A percentile compares a stretch with the other conserved stretches of the same genome.
These are phyloP conservation scores for Stenurella melanura DNA, from an alignment of 2,888 invertebrate species.

Conservation along the genomic window DNA sequence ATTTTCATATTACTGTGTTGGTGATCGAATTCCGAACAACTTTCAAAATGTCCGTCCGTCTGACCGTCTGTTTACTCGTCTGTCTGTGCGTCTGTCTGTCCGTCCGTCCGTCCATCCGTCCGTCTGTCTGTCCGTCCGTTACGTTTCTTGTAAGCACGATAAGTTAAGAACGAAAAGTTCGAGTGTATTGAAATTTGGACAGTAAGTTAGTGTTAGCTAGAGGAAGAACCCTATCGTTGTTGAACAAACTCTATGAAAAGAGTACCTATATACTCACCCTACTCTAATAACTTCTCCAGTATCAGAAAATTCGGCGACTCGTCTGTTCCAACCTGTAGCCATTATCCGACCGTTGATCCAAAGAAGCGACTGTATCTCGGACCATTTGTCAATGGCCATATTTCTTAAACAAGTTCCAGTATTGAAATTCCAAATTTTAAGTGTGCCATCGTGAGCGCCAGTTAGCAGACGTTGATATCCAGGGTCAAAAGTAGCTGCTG, in stretches of 20 bases:
- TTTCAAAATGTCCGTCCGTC: too few species aligned
- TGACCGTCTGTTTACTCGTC: too few species aligned
- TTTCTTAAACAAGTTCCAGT: slow-evolving; percentile 83
- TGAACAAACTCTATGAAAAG: background rate
- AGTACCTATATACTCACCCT: slow-evolving; percentile 67
- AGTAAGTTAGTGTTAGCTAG: too few species aligned
- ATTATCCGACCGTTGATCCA: slow-evolving; percentile 79
- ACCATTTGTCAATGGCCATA: slow-evolving; percentile 73
- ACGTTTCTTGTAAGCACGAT: too few species aligned
- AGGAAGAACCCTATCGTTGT: too few species aligned
- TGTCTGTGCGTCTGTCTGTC: too few species aligned
- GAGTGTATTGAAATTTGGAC: too few species aligned
- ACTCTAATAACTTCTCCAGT: slow-evolving; percentile 74
- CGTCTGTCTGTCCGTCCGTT: too few species aligned
- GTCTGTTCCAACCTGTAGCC: slow-evolving; percentile 86
- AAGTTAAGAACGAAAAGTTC: too few species aligned
- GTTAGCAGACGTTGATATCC: slow-evolving; percentile 78
- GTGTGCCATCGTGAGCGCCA: slow-evolving; percentile 83
- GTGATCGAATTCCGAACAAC: too few species aligned
- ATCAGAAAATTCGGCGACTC: slow-evolving; percentile 82
- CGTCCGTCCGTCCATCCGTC: too few species aligned
- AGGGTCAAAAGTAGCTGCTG: slow-evolving; percentile 85
- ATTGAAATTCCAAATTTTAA: slow-evolving; percentile 91
- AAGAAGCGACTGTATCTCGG: slow-evolving; percentile 75
- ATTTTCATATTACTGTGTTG: too few species aligned